A percentile compares a stretch with the other conserved stretches of the same genome.
Evolutionary conservation across 2,888 invertebrate genomes (phyloP).

Genomic region (Leistus spinibarbis): DNA sequence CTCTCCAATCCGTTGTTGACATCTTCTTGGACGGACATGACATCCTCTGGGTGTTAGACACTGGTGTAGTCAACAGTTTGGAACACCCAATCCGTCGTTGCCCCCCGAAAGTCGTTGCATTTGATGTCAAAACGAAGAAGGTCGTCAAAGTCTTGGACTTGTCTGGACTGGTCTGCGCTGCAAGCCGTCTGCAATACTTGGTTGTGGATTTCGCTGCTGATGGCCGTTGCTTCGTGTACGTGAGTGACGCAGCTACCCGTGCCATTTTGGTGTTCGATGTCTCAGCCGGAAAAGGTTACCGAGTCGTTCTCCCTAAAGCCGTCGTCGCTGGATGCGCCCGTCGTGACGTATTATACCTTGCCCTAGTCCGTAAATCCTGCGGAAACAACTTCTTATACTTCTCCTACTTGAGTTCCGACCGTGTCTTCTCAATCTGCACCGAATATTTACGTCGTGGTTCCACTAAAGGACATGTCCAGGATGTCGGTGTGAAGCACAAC

Average conservation of each 20-base stretch:
- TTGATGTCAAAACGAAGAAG: constrained; percentile 65
- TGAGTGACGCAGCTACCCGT: constrained; percentile 73
- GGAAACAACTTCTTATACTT: constrained; percentile 66
- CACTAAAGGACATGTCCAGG: constrained; percentile 59
- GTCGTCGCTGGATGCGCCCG: constrained; percentile 60
- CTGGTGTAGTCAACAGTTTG: constrained; percentile 71
- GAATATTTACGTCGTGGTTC: constrained; percentile 66
- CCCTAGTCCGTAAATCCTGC: constrained; percentile 64
- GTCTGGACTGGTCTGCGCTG: constrained; percentile 62
- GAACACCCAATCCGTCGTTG: constrained; percentile 69
- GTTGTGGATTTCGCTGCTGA: constrained; percentile 69
- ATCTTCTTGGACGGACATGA: constrained; percentile 66
- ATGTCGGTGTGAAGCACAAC: constrained; percentile 64
- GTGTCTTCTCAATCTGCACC: constrained; percentile 69
- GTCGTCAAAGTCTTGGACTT: constrained; percentile 68
- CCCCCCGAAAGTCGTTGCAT: constrained; percentile 71
- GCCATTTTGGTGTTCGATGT: constrained; percentile 72
- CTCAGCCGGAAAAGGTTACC: constrained; percentile 65
- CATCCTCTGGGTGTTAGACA: constrained; percentile 75
- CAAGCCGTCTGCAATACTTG: constrained; percentile 72
- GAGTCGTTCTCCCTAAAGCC: constrained; percentile 67
- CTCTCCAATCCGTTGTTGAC: constrained; percentile 74
- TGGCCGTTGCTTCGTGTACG: constrained; percentile 67
- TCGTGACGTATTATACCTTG: constrained; percentile 70
- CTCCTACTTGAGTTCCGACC: constrained; percentile 67